Base-by-base conservation (phyloP, 1,140 invertebrate species). In the Drosophila baimaii region DNA sequence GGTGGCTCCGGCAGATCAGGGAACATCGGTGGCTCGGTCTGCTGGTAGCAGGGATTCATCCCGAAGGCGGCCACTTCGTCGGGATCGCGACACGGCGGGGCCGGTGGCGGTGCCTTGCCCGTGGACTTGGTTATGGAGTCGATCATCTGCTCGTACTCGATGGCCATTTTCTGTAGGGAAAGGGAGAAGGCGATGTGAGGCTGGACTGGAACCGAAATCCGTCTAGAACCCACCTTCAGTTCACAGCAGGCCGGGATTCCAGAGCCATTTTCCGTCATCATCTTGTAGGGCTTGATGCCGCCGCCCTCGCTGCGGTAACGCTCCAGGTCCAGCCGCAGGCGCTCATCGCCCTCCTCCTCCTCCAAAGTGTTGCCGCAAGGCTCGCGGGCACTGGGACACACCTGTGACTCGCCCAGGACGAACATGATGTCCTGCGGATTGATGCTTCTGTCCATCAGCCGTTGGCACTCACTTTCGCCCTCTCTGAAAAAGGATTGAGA, bases 381-480 rank as follows among this genome's bases (percentile, higher is more conserved):
- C 39, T 64, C 75, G 31, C 54, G 62, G 25, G 61, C 35, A 25
- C 35, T 65, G 12, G 80, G 59, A 37, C 76, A 83, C 0, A 19
- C 21, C 39, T 83, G 80, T 0, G 59, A 54, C 29, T 83, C 75
- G 7, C 80, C 80, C 76, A 83, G 31, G 5, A 83, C 65, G 17
- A 83, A 83, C 46, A 83, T 63, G 3, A 83, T 79, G 25, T 83
- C 80, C 33, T 64, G 52, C 9, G 80, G 70, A 65, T 75, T 83
- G 6, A 83, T 83, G 29, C 76, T 79, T n/a, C 77, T 66, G 33
- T 83, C 76, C 56, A 70, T 44, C 17, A 55, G 52, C 5, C 39
- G 47, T 0, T 15, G n/a, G 27, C 61, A 70, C 1, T 37, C 39
- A 15, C 2, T 13, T 2, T 80, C 64, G 0, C 15, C 33, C 5